These are phyloP conservation scores for Sebastes iracundus DNA, from an alignment of 2,797 vertebrate species.

Conservation along the genomic window DNA sequence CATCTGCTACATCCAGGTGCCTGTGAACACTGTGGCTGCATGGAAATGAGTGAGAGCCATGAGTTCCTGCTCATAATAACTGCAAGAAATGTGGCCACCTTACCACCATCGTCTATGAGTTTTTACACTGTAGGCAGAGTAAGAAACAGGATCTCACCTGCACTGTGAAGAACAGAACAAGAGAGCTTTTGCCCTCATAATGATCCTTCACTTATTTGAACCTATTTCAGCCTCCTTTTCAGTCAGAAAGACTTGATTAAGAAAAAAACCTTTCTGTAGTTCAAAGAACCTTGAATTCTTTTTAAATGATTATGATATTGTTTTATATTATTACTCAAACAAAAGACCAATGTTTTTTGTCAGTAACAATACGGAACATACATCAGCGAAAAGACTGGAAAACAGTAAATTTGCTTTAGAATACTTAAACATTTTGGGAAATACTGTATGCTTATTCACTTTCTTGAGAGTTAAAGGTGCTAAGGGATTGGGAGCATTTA, in stretches of 20 bases:
- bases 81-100: slow-evolving; percentile 32
- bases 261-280: neutral
- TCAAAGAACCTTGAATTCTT: neutral
- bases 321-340: neutral
- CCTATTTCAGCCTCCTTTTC: neutral
- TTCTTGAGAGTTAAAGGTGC: neutral
- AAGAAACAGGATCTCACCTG: slow-evolving; percentile 6
- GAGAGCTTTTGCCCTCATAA: neutral
- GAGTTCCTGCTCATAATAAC: slow-evolving; percentile 45
- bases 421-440: neutral
- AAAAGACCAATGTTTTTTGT: neutral
- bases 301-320: neutral
- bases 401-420: neutral
- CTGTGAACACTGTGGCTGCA: neutral
- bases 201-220: slow-evolving; percentile 2
- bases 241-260: neutral
- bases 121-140: slow-evolving; percentile 17
- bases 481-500: neutral
- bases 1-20: slow-evolving; percentile 5
- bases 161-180: slow-evolving; percentile 1
- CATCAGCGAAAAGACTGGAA: neutral
- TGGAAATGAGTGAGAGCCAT: slow-evolving; percentile 19
- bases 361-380: neutral
- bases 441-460: neutral
- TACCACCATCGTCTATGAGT: neutral